A percentile compares a stretch with the other conserved stretches of the same genome.
Conservation (phyloP, 2,113 vertebrate genomes). For the Grammomys dolichurus region DNA sequence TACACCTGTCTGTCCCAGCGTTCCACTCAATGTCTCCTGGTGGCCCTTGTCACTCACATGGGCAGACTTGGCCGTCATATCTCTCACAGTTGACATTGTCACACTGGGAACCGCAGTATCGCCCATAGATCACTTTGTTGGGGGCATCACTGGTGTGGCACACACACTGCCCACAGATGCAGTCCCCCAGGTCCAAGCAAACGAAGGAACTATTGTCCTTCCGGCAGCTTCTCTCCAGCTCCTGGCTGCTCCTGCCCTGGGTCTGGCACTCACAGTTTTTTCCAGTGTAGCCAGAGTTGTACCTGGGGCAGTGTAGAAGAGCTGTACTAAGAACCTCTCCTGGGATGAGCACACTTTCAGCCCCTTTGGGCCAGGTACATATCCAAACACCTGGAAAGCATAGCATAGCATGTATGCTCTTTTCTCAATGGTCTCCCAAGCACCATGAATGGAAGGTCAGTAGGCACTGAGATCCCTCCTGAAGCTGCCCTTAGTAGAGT, state of each 20-base stretch:
- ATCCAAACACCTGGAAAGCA: background rate
- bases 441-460: background rate
- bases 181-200: conserved; percentile 95
- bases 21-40: accelerated
- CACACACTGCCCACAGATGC: conserved; percentile 92
- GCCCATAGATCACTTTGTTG: conserved; percentile 88
- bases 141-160: conserved; percentile 88
- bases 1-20: background rate
- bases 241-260: conserved; percentile 86
- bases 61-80: conserved; percentile 86
- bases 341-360: accelerated
- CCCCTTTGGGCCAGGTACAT: background rate
- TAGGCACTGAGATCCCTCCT: background rate
- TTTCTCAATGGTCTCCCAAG: background rate
- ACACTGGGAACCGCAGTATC: conserved; percentile 89
- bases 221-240: conserved; percentile 88
- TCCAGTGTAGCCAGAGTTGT: conserved; percentile 84
- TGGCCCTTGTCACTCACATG: conserved; percentile 67
- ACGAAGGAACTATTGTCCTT: conserved; percentile 89
- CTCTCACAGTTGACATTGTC: conserved; percentile 93
- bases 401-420: accelerated
- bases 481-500: background rate
- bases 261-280: conserved; percentile 93
- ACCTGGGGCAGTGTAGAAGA: conserved; percentile 84
- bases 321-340: accelerated